Evolutionary conservation across 2,797 vertebrate species (phyloP), one percentile per base, ranked within the genome.

Genomic region (Helostoma temminkii): DNA sequence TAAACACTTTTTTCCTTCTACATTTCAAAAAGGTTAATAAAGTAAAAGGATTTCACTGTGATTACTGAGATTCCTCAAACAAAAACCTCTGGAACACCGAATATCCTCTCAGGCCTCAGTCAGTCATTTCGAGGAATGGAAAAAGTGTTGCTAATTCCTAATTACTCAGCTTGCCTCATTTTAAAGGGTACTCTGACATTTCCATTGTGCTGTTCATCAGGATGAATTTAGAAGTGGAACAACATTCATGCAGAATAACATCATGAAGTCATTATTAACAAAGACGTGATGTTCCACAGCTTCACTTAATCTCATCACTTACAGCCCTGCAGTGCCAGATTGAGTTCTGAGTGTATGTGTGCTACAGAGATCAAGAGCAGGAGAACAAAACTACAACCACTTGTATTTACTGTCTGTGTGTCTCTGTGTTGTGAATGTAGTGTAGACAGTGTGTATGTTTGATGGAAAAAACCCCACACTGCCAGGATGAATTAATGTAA

Each of bases 401-500:
- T 7, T 42, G 39, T 56, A 65, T 55, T 58, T 61, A 55, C 36
- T 37, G 36, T 37, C 5, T 78, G 67, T 41, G 41, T 58, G 66
- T 36, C 7, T 43, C 25, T 73, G 56, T 65, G 37, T 56, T 43
- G n/a, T 58, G 65, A 63, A 47, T 18, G 3, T 48, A 41, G 28
- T 43, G 66, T 43, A 57, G 15, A 37, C 15, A 19, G 41, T 25
- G 58, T 69, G 71, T 34, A 49, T 52, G 60, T 64, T 63, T 80
- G 73, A 81, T 66, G 79, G 77, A 84, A 88, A 89, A 89, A 79
- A 64, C 61, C 79, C 58, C 60, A 16, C 55, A 39, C 68, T 90
- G 89, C 85, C 87, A 88, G 71, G 75, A 74, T 67, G 71, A 64
- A 89, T 90, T 83, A 89, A 76, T 47, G 70, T 78, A 78, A 85